Evolutionary conservation across 1,140 invertebrate species (phyloP).

Genomic region (Drosophila guanche): DNA sequence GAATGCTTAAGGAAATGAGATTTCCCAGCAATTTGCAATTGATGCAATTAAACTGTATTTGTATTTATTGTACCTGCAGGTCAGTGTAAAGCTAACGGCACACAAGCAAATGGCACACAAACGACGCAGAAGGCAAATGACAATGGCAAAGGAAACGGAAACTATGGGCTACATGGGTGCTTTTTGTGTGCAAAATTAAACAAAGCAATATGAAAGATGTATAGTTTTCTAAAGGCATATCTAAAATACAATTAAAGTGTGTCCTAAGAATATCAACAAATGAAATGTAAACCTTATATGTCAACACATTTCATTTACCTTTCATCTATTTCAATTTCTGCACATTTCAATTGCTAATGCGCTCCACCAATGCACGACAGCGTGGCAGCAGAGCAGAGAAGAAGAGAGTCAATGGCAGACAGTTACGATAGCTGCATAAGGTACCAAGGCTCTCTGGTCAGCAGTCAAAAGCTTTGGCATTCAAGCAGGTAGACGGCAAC

Average conservation of each 20-base stretch:
- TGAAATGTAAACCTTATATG: slow-evolving; percentile 5
- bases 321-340: slow-evolving; percentile 50
- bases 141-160: background rate
- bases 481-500: background rate
- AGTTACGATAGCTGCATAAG: background rate
- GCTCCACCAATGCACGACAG: slow-evolving; percentile 19
- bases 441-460: slow-evolving; percentile 11
- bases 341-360: slow-evolving; percentile 50
- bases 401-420: too few species aligned
- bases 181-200: too few species aligned
- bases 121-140: background rate
- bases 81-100: background rate
- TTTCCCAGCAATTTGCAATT: slow-evolving; percentile 23
- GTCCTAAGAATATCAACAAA: slow-evolving; percentile 5
- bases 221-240: background rate
- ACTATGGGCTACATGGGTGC: too few species aligned
- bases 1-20: slow-evolving; percentile 5
- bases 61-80: slow-evolving; percentile 4
- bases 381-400: slow-evolving; percentile 26
- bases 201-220: too few species aligned
- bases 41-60: slow-evolving; percentile 41
- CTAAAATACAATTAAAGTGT: too few species aligned
- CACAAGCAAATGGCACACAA: background rate
- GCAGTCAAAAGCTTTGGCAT: slow-evolving; percentile 19
- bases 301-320: slow-evolving; percentile 26